Evolutionary conservation across 2,113 vertebrate species (phyloP).

Genomic region (Echinops telfairi): DNA sequence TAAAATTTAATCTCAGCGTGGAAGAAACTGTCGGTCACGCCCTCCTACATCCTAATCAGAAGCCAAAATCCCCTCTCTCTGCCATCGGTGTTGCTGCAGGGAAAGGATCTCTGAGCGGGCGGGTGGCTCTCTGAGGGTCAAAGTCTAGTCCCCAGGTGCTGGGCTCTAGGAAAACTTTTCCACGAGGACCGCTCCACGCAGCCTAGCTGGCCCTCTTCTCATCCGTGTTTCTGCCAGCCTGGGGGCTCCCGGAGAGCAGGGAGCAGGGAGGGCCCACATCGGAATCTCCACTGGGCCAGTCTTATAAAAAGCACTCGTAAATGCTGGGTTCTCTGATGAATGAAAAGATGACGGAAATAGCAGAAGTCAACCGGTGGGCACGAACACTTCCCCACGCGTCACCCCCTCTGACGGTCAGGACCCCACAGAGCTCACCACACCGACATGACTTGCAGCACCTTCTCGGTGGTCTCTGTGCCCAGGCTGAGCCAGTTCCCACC

Average conservation of each 20-base stretch:
- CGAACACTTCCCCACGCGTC: background rate
- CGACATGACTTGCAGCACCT: background rate
- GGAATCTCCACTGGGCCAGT: background rate
- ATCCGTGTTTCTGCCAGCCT: fast-evolving
- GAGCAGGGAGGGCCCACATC: background rate
- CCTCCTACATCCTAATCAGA: background rate
- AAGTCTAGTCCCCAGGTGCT: background rate
- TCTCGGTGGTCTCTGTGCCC: background rate
- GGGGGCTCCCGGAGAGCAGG: no score
- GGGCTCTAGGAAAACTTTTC: background rate
- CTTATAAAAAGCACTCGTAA: background rate
- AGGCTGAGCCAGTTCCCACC: background rate
- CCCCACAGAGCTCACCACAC: background rate
- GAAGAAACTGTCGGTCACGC: no score
- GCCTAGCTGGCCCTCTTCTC: background rate
- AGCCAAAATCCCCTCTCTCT: background rate
- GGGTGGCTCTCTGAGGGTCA: background rate
- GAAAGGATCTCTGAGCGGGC: background rate
- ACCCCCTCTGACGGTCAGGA: no score
- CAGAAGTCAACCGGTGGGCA: fast-evolving
- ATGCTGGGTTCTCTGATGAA: fast-evolving
- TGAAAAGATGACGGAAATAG: fast-evolving
- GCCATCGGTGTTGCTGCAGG: background rate
- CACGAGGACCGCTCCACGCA: fast-evolving
- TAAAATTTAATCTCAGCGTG: no score